Percentiles rank a stretch among this genome's conserved stretches.
phyloP scores from a whole-genome alignment of 1,140 invertebrate genomes.

The Eubasilissa regina region DNA sequence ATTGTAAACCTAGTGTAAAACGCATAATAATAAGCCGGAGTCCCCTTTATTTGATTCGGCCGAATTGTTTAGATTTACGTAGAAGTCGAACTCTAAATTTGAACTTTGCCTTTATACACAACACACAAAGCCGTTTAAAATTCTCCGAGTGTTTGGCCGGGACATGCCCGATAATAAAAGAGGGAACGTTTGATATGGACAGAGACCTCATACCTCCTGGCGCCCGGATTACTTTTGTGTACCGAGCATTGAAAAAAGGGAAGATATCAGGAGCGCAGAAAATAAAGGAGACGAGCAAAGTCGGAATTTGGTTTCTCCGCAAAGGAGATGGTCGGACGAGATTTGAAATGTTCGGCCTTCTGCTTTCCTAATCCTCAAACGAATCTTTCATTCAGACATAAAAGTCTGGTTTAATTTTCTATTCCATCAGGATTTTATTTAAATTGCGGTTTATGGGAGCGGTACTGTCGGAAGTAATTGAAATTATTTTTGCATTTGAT shows the following conservation, averaged over 20 bases:
- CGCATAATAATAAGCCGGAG: background rate
- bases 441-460: background rate
- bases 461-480: background rate
- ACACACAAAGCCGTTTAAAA: slow-evolving; percentile 31
- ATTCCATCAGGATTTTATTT: slow-evolving; percentile 26
- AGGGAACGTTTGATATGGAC: slow-evolving; percentile 35
- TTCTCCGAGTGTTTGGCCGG: slow-evolving; percentile 17
- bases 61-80: background rate
- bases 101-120: slow-evolving; percentile 8
- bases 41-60: background rate
- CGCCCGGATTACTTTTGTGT: slow-evolving; percentile 29
- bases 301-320: slow-evolving; percentile 33
- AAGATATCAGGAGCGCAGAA: slow-evolving; percentile 25
- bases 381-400: slow-evolving; percentile 34
- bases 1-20: too few relatives aligned
- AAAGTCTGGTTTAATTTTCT: slow-evolving; percentile 36
- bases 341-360: slow-evolving; percentile 41
- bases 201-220: slow-evolving; percentile 30
- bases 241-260: slow-evolving; percentile 37
- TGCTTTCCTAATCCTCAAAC: slow-evolving; percentile 44
- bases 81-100: background rate
- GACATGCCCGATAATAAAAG: slow-evolving; percentile 27
- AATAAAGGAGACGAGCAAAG: slow-evolving; percentile 35
- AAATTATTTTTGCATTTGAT: background rate
- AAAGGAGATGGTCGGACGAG: slow-evolving; percentile 25